Evolutionary conservation across 2,113 vertebrate species (phyloP).

Genomic region (Gymnogyps californianus): DNA sequence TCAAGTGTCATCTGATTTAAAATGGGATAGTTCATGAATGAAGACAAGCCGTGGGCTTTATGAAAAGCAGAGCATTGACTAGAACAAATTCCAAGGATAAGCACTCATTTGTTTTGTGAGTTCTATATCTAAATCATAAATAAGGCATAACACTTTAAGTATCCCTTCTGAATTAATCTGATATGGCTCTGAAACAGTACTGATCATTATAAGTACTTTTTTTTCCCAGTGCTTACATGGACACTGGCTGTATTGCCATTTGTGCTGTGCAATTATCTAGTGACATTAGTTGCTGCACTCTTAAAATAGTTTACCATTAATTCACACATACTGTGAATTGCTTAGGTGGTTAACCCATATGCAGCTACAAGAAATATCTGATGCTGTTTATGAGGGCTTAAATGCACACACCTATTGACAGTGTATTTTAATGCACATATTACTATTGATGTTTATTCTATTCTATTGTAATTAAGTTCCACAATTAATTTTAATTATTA

Average conservation of each 20-base stretch:
- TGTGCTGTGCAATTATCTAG: neutral
- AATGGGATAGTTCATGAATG: neutral
- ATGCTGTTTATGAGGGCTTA: neutral
- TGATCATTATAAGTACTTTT: neutral
- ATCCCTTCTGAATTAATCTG: slow-evolving; percentile 26
- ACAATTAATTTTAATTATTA: slow-evolving; percentile 11
- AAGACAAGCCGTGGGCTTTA: neutral
- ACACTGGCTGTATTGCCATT: neutral
- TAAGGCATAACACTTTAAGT: neutral
- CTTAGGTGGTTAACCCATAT: neutral
- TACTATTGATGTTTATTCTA: neutral
- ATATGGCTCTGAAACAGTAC: neutral
- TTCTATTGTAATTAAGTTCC: neutral
- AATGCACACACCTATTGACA: neutral
- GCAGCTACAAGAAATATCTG: neutral
- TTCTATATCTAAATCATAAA: neutral
- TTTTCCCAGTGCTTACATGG: neutral
- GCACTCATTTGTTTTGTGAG: neutral
- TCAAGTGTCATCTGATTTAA: neutral
- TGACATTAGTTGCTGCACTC: neutral
- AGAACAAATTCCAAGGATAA: neutral
- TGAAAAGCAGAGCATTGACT: neutral
- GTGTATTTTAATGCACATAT: neutral
- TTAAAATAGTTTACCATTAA: neutral
- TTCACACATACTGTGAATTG: neutral